Base-by-base conservation (phyloP, 2,113 vertebrate genomes). In the Pyrgilauda ruficollis region DNA sequence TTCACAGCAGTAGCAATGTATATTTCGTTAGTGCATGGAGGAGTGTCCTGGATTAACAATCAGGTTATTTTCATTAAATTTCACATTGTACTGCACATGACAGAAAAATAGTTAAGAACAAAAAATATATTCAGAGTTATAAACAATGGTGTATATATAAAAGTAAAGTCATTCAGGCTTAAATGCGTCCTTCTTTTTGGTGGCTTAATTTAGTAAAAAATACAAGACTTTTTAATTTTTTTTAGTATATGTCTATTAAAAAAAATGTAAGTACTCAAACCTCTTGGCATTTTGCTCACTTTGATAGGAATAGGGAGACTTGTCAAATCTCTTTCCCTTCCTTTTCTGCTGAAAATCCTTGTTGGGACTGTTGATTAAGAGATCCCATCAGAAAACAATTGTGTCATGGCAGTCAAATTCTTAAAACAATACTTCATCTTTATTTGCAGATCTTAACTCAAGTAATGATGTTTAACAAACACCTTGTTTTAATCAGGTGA, bases 391-490 rank as follows among this genome's bases (percentile, higher is more conserved):
- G 92, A 89, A 96, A 94, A 92, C 89, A 79, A 95, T 97, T 64
- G 91, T 91, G 89, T 88, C 10, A 1, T 80, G 47, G 75, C 91
- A 67, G 44, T 68, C 78, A 85, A 88, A 94, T 94, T 93, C 81
- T 73, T 75, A 95, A 96, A 95, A 98, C 97, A 97, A 94, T 97
- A 80, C 90, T 91, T 95, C 76, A 43, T 96, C 90, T 66, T 95
- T 97, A 73, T 97, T 97, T 97, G 97, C 82, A 97, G 97, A 96
- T 97, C 96, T 97, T 97, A 97, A 97, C 96, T 94, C 84, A 47
- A 77, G 93, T 98, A 97, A 97, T 97, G 96, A 96, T 97, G 92
- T 98, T 98, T 97, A 96, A 96, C 95, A 96, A 97, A 97, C 95
- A 96, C 95, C 83, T 85, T 94, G 81, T 94, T 96, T 95, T 97